A percentile compares a stretch with the other conserved stretches of the same genome.
These are phyloP conservation scores for Anolis sagrei DNA, from an alignment of 2,113 vertebrate species.

Conservation along the genomic window DNA sequence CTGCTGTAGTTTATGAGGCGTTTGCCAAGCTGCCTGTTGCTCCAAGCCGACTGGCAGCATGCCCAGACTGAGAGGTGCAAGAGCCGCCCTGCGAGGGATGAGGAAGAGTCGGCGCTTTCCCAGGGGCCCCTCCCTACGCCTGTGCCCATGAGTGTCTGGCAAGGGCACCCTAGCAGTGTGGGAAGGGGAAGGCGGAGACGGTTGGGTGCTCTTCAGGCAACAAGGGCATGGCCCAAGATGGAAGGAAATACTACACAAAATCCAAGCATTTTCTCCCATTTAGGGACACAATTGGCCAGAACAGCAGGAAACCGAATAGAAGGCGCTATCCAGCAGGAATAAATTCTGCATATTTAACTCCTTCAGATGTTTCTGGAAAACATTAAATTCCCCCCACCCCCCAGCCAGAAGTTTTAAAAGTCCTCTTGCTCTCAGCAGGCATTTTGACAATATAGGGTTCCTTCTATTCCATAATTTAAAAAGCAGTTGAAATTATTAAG, in stretches of 20 bases:
- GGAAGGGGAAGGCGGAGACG: not conserved
- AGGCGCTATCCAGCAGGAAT: not conserved
- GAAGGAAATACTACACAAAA: not conserved
- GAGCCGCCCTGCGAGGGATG: not conserved
- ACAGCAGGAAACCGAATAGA: not conserved
- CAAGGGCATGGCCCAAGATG: not conserved
- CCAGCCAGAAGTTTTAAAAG: not conserved
- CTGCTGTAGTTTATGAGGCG: not conserved
- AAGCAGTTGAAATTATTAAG: not conserved
- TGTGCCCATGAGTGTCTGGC: not conserved
- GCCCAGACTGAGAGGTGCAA: conserved; percentile 1
- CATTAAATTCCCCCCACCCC: not conserved
- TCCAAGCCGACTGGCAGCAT: not conserved
- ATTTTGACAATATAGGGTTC: not conserved
- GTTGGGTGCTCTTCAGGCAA: not conserved
- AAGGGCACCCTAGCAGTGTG: not conserved
- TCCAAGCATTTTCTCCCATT: not conserved
- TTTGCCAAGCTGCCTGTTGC: not conserved
- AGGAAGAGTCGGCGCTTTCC: not conserved
- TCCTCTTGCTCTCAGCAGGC: not conserved
- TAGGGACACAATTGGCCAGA: not conserved
- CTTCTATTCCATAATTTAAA: not conserved
- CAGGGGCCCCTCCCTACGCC: conserved; percentile 28
- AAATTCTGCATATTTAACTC: not conserved
- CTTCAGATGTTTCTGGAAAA: not conserved